Evolutionary conservation across 2,797 vertebrate genomes (phyloP), one percentile per base, ranked within the genome.

Genomic region (Todus mexicanus): DNA sequence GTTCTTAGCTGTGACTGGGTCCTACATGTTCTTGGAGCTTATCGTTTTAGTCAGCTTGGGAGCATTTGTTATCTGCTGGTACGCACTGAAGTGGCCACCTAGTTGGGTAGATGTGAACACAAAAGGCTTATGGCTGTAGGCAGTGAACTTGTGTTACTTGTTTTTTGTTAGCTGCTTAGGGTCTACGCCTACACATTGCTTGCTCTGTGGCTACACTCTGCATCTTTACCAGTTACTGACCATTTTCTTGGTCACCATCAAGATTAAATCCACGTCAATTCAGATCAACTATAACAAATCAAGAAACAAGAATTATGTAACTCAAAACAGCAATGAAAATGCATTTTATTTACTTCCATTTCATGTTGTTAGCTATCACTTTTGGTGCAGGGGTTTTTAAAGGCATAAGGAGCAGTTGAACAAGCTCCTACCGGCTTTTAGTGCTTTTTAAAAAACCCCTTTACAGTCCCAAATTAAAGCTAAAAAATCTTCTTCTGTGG

Each of bases 281-380:
- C 93, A 87, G 75, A 93, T 77, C 63, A 87, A 81, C 83, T 83
- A 25, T 33, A 94, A 78, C 89, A 94, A 94, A 89, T 92, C 89
- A 95, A 96, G 87, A 96, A 97, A 94, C 87, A 72, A 94, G 90
- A 94, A 87, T 85, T 96, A 88, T 92, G 57, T 96, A 96, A 92
- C 77, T 96, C 91, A 95, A 96, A 95, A 88, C 95, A 94, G 94
- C 95, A 94, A 95, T 74, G 88, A 94, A 95, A 96, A 96, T 95
- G 87, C 80, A 95, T 95, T 91, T 94, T 96, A 94, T 93, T 95
- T 95, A 95, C 94, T 94, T 96, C 92, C 87, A 94, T 93, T 90
- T 90, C 83, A 94, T 61, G 84, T 95, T 77, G 89, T 92, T 42
- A 81, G 69, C 93, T 96, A 90, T 84, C 70, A 18, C 48, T 94